phyloP scores from a whole-genome alignment of 2,113 vertebrate genomes.

The Alosa alosa region DNA sequence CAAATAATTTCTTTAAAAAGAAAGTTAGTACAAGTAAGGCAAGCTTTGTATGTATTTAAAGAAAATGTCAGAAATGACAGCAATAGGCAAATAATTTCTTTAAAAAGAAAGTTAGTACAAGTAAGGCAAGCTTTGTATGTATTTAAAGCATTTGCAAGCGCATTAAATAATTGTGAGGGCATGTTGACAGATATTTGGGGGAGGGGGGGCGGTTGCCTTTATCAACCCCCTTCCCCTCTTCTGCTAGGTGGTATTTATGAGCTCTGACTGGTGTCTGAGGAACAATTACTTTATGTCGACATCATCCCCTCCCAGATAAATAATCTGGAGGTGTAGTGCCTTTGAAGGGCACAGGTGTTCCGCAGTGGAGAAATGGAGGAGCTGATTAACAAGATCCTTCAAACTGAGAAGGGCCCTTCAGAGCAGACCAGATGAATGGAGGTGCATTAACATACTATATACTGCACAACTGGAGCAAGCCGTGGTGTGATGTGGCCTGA shows the following conservation, averaged over 20 bases:
- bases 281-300: slow-evolving; percentile 2
- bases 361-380: not conserved
- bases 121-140: not conserved
- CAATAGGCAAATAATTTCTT: not conserved
- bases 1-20: not conserved
- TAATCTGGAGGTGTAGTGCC: not conserved
- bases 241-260: not conserved
- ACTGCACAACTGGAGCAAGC: not conserved
- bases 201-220: not conserved
- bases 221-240: not conserved
- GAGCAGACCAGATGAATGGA: not conserved
- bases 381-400: not conserved
- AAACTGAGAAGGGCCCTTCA: not conserved
- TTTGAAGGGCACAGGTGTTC: not conserved
- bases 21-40: not conserved
- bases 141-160: not conserved
- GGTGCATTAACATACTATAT: not conserved
- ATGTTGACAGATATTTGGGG: not conserved
- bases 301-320: not conserved
- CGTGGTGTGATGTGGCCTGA: not conserved
- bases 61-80: too few species aligned
- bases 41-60: not conserved
- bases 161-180: not conserved
- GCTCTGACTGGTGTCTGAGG: not conserved
- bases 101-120: not conserved